Base-by-base conservation (phyloP, 2,797 vertebrate genomes). In the Leontocebus nigricollis region DNA sequence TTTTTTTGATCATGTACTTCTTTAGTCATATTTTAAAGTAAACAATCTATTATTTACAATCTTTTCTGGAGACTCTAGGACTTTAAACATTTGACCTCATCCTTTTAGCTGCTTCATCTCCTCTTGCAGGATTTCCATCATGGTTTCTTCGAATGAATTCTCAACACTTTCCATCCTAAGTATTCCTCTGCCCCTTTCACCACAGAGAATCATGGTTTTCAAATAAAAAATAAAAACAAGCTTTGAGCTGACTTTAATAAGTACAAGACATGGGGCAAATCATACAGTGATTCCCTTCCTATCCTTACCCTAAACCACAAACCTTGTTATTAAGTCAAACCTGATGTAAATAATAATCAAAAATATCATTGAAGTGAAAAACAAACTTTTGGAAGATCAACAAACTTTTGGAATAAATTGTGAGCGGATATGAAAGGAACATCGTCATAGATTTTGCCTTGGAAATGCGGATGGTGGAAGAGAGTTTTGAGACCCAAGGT, bases 271-370 rank as follows among this genome's bases (percentile, higher is more conserved):
- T 70, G 7, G 5, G 41, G 4, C 52, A 79, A 92, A 90, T 90
- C 41, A 39, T 76, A 67, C 46, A 70, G 15, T 88, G 93, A 90
- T 48, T 89, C 14, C 44, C 64, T 86, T 44, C 36, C 41, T 72
- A 1, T 30, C 61, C 70, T 79, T 70, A 93, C 55, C 26, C 67
- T 30, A 92, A 15, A 15, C 64, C 57, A 88, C 48, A 59, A 26
- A 57, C 50, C 44, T 92, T 84, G 80, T 93, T 70, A 83, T 90
- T 57, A 92, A 91, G 81, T 92, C 84, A 95, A 46, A 82, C 22
- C 17, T 82, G 55, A 55, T n/a, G 27, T 46, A 93, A 94, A 80
- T 59, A 17, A 79, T 39, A 36, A 80, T 83, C n/a, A 88, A 57
- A 88, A 81, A 93, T 24, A 82, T n/a, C 27, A 57, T 52, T 52